A percentile compares a stretch with the other conserved stretches of the same genome.
Conservation (phyloP, 2,888 invertebrate species). For the Pyrrhia umbra region DNA sequence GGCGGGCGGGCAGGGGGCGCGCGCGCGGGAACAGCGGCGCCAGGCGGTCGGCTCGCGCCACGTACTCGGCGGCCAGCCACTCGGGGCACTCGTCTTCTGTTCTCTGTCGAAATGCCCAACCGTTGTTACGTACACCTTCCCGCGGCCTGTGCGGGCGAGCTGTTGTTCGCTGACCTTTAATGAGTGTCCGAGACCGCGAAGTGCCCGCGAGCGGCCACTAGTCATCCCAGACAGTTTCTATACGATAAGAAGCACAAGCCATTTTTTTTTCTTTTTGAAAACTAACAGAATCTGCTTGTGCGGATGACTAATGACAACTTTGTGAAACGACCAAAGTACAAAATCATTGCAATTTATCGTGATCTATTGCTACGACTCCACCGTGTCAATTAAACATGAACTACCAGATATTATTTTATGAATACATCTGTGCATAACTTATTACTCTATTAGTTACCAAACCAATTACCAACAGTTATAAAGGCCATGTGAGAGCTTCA, state of each 20-base stretch:
- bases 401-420: constrained; percentile 41
- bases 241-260: not conserved
- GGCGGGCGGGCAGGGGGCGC: constrained; percentile 76
- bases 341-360: constrained; percentile 26
- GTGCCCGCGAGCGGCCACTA: constrained; percentile 54
- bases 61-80: constrained; percentile 78
- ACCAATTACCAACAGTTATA: constrained; percentile 66
- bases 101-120: constrained; percentile 63
- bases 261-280: constrained; percentile 1
- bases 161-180: constrained; percentile 52
- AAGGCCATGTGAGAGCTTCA: constrained; percentile 73
- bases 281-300: constrained; percentile 19
- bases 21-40: constrained; percentile 77
- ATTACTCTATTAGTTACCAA: constrained; percentile 59
- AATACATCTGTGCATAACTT: constrained; percentile 54
- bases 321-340: constrained; percentile 29
- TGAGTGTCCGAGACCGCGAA: constrained; percentile 56
- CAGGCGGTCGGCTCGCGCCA: constrained; percentile 79
- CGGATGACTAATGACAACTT: constrained; percentile 50
- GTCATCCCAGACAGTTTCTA: constrained; percentile 29
- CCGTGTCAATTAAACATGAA: constrained; percentile 55
- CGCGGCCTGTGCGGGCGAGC: constrained; percentile 43
- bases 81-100: constrained; percentile 48
- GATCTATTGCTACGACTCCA: constrained; percentile 55
- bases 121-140: constrained; percentile 41